phyloP scores from a whole-genome alignment of 1,140 invertebrate species.

The Brachionus asplanchnoidis region DNA sequence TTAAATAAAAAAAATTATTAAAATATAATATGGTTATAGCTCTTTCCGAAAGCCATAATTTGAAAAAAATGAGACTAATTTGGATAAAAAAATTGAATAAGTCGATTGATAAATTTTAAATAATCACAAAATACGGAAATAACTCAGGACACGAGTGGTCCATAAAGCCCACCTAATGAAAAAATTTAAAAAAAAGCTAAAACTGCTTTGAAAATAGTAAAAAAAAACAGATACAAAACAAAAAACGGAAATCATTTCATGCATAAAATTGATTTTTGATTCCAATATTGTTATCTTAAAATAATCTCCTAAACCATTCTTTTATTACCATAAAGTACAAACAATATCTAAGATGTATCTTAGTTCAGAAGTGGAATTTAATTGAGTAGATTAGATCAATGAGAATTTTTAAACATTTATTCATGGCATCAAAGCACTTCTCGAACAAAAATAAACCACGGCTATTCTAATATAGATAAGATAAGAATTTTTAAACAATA shows the following conservation, averaged over 20 bases:
- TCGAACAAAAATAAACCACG: not conserved
- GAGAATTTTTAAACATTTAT: conserved; percentile 18
- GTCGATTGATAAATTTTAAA: not conserved
- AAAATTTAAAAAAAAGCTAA: not conserved
- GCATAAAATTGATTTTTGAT: conserved; percentile 26
- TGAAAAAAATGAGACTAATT: not conserved
- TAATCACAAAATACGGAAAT: not conserved
- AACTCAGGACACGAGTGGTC: not conserved
- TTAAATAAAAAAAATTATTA: not conserved
- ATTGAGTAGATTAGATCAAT: conserved; percentile 31
- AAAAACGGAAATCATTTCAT: conserved; percentile 18
- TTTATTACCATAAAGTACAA: not conserved
- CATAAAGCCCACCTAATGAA: not conserved
- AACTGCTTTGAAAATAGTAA: not conserved
- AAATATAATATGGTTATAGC: not conserved
- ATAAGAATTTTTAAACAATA: conserved; percentile 18
- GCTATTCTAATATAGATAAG: not conserved
- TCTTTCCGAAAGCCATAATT: not conserved
- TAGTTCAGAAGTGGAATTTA: conserved; percentile 21
- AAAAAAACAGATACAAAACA: not conserved
- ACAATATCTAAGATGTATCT: conserved; percentile 17
- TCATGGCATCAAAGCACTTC: not conserved
- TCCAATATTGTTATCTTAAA: not conserved
- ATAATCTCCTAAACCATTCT: not conserved
- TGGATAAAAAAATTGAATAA: not conserved